Evolutionary conservation across 2,888 invertebrate species (phyloP).

Genomic region (Aleiodes leptofemur): DNA sequence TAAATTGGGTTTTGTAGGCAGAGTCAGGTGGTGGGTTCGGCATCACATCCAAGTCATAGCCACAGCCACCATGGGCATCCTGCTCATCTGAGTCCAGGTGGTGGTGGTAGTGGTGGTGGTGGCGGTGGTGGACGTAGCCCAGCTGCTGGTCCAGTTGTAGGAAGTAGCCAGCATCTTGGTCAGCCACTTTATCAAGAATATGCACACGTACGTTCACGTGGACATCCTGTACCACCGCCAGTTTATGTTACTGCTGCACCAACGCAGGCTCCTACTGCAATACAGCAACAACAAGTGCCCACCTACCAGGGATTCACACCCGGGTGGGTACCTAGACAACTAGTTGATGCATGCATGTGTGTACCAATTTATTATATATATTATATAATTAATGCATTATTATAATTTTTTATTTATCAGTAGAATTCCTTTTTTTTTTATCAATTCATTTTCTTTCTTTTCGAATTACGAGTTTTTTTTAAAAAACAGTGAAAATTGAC

Average conservation of each 20-base stretch:
- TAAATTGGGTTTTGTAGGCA: conserved; percentile 67
- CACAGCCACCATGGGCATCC: conserved; percentile 72
- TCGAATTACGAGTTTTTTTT: neutral
- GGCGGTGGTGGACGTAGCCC: conserved; percentile 70
- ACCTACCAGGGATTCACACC: conserved; percentile 75
- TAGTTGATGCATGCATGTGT: conserved; percentile 75
- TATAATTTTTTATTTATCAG: conserved; percentile 47
- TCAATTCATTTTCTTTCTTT: neutral
- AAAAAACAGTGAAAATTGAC: neutral
- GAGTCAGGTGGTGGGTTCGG: conserved; percentile 72
- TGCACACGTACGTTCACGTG: conserved; percentile 72
- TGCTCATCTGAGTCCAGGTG: conserved; percentile 69
- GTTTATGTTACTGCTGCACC: conserved; percentile 83
- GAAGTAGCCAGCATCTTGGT: conserved; percentile 77
- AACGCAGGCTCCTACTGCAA: conserved; percentile 71
- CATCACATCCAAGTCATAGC: conserved; percentile 72
- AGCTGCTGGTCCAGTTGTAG: conserved; percentile 74
- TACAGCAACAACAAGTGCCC: conserved; percentile 74
- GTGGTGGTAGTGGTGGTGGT: conserved; percentile 62
- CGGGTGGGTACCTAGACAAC: conserved; percentile 75
- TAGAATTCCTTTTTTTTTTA: conserved; percentile 41
- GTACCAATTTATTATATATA: conserved; percentile 70
- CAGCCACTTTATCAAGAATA: conserved; percentile 81
- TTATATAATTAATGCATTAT: conserved; percentile 56
- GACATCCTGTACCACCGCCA: conserved; percentile 79